These are phyloP conservation scores for Pedicia rivosa DNA, from an alignment of 2,888 invertebrate genomes.

Conservation along the genomic window DNA sequence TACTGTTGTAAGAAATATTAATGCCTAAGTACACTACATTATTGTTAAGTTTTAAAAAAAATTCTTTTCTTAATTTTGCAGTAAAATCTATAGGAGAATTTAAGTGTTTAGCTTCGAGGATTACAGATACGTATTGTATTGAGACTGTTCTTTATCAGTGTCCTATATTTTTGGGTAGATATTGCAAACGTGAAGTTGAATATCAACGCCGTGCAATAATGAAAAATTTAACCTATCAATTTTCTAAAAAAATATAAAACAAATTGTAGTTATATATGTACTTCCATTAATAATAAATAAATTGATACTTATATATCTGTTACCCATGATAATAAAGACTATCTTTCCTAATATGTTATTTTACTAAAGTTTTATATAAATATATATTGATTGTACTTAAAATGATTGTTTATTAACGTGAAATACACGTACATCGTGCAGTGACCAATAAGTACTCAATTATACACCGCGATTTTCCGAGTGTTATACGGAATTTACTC, in stretches of 20 bases:
- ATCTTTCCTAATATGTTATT: no score
- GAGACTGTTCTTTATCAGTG: slow-evolving; percentile 47
- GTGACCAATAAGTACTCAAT: no score
- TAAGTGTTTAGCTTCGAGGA: slow-evolving; percentile 33
- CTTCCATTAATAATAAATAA: no score
- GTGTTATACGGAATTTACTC: no score
- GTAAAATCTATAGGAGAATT: slow-evolving; percentile 46
- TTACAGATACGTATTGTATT: slow-evolving; percentile 33
- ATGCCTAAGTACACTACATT: not conserved
- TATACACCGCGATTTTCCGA: no score
- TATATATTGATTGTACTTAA: no score
- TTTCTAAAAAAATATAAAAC: slow-evolving; percentile 7
- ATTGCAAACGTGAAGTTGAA: slow-evolving; percentile 40
- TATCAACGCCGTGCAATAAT: slow-evolving; percentile 28
- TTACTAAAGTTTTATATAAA: no score
- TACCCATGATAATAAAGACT: no score
- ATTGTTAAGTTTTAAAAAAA: not conserved
- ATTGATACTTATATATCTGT: no score
- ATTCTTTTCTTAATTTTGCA: slow-evolving; percentile 23
- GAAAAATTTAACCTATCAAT: slow-evolving; percentile 23
- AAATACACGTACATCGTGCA: no score
- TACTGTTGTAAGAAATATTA: slow-evolving; percentile 39
- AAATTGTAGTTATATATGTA: not conserved
- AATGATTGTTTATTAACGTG: no score
- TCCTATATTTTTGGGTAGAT: slow-evolving; percentile 36